Conservation (phyloP, 2,113 vertebrate species). For the Solea senegalensis region DNA sequence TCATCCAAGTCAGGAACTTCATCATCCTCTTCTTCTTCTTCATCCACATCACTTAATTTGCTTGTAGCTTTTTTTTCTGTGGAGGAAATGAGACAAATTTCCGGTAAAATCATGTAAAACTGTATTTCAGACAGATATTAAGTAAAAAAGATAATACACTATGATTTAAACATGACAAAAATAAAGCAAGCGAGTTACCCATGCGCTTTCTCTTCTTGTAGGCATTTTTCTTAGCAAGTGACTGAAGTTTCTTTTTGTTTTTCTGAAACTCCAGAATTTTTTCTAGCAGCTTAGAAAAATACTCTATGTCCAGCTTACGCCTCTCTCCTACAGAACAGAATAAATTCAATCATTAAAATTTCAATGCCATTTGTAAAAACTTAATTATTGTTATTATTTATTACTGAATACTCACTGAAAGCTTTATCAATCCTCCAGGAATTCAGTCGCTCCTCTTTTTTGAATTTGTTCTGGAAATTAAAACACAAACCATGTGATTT, state of each 20-base stretch:
- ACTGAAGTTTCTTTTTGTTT: conserved; percentile 82
- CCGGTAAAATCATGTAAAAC: background rate
- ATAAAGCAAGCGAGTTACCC: conserved; percentile 10
- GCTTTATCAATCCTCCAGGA: conserved; percentile 97
- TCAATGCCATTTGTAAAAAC: background rate
- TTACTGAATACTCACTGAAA: conserved; percentile 86
- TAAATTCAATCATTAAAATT: background rate
- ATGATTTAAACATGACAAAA: background rate
- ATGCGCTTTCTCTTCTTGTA: conserved; percentile 49
- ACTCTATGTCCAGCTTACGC: conserved; percentile 90
- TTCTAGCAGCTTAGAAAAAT: conserved; percentile 90
- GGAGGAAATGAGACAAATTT: background rate
- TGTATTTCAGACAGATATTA: background rate
- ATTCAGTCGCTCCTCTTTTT: conserved; percentile 92
- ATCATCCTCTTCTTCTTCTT: conserved; percentile 58
- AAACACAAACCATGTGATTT: background rate
- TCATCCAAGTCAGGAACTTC: conserved; percentile 50
- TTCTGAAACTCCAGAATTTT: conserved; percentile 88
- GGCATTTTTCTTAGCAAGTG: conserved; percentile 37
- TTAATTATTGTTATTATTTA: background rate
- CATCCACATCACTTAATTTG: conserved; percentile 61
- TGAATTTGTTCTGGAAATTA: conserved; percentile 93
- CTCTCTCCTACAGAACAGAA: conserved; percentile 84
- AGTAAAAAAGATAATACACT: background rate
- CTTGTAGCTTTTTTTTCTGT: conserved; percentile 49